Percentiles rank a stretch among this genome's conserved stretches.
Conservation (phyloP, 2,797 vertebrate genomes). For the Falco rusticolus region DNA sequence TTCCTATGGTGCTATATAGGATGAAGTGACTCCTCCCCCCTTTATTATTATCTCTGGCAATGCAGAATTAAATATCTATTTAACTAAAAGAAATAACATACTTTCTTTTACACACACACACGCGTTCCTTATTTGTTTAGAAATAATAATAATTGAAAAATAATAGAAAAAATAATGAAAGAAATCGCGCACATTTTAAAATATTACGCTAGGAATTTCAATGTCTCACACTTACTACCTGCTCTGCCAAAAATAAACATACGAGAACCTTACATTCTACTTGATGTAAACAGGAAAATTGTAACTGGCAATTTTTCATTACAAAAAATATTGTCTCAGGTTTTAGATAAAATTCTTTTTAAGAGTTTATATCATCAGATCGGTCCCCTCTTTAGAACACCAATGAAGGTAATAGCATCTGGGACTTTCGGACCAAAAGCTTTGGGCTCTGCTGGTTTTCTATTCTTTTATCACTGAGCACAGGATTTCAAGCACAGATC, state of each 20-base stretch:
- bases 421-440: not conserved
- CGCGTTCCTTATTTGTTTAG: not conserved
- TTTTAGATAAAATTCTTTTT: not conserved
- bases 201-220: not conserved
- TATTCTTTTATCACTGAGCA: not conserved
- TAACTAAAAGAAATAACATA: not conserved
- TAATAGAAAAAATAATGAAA: not conserved
- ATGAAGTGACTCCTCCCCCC: not conserved
- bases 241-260: not conserved
- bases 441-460: not conserved
- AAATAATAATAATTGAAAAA: no score
- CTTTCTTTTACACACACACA: not conserved
- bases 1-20: not conserved
- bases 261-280: not conserved
- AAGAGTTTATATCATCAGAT: not conserved
- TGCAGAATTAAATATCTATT: not conserved
- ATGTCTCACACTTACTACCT: not conserved
- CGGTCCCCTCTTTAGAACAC: not conserved
- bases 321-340: not conserved
- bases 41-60: not conserved
- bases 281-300: not conserved
- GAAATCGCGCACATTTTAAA: not conserved
- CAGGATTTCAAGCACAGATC: not conserved
- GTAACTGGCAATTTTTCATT: not conserved
- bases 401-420: not conserved